These are phyloP conservation scores for Steatornis caripensis DNA, from an alignment of 2,113 vertebrate genomes.

Conservation along the genomic window DNA sequence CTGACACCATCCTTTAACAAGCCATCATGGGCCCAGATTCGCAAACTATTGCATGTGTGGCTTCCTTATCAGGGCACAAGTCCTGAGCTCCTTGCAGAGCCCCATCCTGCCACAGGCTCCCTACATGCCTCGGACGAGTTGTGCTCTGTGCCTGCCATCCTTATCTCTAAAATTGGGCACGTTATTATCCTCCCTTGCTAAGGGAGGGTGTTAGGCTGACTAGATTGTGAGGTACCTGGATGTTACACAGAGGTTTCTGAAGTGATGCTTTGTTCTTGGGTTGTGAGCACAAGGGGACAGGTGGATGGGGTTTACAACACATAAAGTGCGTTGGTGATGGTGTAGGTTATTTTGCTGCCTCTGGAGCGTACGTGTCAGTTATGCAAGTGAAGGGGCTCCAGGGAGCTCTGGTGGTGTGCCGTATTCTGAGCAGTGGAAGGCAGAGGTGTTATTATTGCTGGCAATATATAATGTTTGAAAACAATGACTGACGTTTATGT, in stretches of 20 bases:
- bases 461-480: neutral
- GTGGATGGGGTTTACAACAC: too few species aligned
- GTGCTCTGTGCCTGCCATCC: neutral
- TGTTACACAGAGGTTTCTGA: neutral
- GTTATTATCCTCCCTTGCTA: rapidly evolving
- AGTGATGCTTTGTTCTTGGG: neutral
- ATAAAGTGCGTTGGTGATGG: neutral
- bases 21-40: neutral
- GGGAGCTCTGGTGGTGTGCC: neutral
- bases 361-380: neutral
- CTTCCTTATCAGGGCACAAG: neutral
- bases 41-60: rapidly evolving
- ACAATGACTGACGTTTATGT: neutral
- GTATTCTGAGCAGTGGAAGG: neutral
- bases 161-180: neutral
- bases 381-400: neutral
- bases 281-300: neutral
- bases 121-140: rapidly evolving
- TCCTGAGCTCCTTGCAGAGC: neutral
- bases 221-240: neutral
- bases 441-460: neutral
- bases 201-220: neutral
- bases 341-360: neutral
- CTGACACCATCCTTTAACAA: neutral
- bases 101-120: neutral